These are phyloP conservation scores for Neomonachus schauinslandi DNA, from an alignment of 2,113 vertebrate species.

Conservation along the genomic window DNA sequence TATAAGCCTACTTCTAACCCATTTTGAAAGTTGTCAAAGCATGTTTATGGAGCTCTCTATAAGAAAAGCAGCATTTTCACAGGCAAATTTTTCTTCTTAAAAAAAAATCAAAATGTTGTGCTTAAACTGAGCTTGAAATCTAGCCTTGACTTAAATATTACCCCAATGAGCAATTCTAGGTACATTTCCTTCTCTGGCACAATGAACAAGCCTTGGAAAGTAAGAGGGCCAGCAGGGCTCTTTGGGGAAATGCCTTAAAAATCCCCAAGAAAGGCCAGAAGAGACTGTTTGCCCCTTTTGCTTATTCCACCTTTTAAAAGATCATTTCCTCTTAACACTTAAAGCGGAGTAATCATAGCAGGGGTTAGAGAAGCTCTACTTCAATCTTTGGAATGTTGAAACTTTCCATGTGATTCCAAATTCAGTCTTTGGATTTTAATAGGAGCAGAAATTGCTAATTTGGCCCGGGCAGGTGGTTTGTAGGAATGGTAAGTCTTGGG, in stretches of 20 bases:
- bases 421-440: not conserved
- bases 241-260: not conserved
- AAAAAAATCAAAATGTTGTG: slow-evolving; percentile 22
- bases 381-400: not conserved
- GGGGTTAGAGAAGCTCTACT: not conserved
- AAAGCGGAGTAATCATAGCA: not conserved
- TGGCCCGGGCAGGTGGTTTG: not conserved
- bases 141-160: slow-evolving; percentile 69
- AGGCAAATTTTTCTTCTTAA: slow-evolving; percentile 53
- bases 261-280: not conserved
- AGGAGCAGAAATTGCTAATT: not conserved
- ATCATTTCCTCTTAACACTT: not conserved
- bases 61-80: slow-evolving; percentile 60
- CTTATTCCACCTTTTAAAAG: slow-evolving; percentile 48
- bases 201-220: not conserved
- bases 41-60: slow-evolving; percentile 50
- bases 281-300: not conserved
- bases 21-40: slow-evolving; percentile 44
- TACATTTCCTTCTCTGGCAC: slow-evolving; percentile 62
- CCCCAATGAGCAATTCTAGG: slow-evolving; percentile 63
- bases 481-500: not conserved
- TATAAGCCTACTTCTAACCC: not conserved
- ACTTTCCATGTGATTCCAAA: not conserved
- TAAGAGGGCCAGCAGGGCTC: not conserved
- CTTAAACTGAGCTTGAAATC: slow-evolving; percentile 68